phyloP scores from a whole-genome alignment of 2,888 invertebrate species.

The Lapara coniferarum region DNA sequence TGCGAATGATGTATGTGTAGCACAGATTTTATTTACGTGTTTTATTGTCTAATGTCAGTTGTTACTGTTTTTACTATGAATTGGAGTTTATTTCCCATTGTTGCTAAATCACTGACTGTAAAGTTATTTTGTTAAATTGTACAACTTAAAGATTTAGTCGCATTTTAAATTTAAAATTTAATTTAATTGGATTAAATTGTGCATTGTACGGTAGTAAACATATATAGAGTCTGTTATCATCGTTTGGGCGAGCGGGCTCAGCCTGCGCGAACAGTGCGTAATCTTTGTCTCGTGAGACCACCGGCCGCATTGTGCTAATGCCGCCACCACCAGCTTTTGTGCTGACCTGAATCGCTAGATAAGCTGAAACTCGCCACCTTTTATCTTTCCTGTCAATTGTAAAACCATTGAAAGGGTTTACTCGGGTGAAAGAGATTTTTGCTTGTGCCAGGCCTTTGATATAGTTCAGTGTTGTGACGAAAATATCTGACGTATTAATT shows the following conservation, averaged over 20 bases:
- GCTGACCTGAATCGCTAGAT: conserved; percentile 59
- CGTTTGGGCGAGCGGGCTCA: conserved; percentile 47
- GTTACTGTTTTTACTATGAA: conserved; percentile 2
- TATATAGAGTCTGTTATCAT: conserved; percentile 52
- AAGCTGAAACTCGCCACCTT: conserved; percentile 62
- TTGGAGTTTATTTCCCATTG: conserved; percentile 30
- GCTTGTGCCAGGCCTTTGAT: conserved; percentile 11
- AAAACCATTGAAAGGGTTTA: conserved; percentile 30
- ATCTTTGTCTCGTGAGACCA: conserved; percentile 71
- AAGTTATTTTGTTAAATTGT: too few relatives aligned
- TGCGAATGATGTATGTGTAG: conserved; percentile 14
- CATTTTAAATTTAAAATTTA: too few relatives aligned
- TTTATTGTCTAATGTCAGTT: conserved; percentile 20
- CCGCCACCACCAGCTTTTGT: conserved; percentile 58
- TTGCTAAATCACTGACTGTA: too few relatives aligned
- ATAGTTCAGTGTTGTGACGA: background rate
- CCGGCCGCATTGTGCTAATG: conserved; percentile 64
- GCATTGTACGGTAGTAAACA: conserved; percentile 38
- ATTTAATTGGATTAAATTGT: conserved; percentile 16
- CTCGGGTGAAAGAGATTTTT: conserved; percentile 24
- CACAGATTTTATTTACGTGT: conserved; percentile 8
- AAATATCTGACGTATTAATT: background rate
- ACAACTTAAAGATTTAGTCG: too few relatives aligned
- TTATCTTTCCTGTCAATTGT: conserved; percentile 58
- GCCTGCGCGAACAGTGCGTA: conserved; percentile 62